Evolutionary conservation across 2,888 invertebrate genomes (phyloP), one percentile per base, ranked within the genome.

Genomic region (Onchidella celtica): DNA sequence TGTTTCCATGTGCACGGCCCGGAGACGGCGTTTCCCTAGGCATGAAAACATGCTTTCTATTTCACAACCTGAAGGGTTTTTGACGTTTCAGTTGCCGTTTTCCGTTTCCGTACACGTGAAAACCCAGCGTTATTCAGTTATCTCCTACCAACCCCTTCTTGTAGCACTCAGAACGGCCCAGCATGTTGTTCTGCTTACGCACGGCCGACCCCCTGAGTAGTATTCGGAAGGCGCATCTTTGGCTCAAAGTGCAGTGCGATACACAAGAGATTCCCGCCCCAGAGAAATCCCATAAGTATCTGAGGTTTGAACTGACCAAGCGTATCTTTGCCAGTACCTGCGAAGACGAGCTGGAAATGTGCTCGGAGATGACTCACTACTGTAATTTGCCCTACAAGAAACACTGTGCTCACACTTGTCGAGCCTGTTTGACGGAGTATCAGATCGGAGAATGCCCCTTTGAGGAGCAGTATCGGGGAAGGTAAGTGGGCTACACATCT

Each of bases 211-310:
- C 87, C 6, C 65, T 86, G 3, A 83, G 86, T 6, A 83, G 87
- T 61, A 86, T 89, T 24, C 82, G 84, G 69, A 82, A 83, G 36
- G 89, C 86, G 1, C 85, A 88, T 79, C 79, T 91, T 27, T 90
- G 89, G 84, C 76, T 89, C 59, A 87, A 91, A 78, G 84, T 88
- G 29, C 86, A 89, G 14, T 90, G 90, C 77, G 90, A 90, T 65
- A 72, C 81, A 11, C 14, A 47, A 0, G 87, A 88, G 9, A 82
- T 38, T 47, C 76, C 81, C 17, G 59, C 69, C 24, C 34, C 79
- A 9, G 68, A 36, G 34, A 59, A 68, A 47, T 83, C 84, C 9
- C 29, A 68, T 34, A 84, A 86, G 68, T 87, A 82, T 72, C 75
- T 86, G 65, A 34, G 79, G 3, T 72, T 87, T 34, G 55, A 75